Evolutionary conservation across 2,113 vertebrate species (phyloP).

Genomic region (Neodontobutis hainanensis): DNA sequence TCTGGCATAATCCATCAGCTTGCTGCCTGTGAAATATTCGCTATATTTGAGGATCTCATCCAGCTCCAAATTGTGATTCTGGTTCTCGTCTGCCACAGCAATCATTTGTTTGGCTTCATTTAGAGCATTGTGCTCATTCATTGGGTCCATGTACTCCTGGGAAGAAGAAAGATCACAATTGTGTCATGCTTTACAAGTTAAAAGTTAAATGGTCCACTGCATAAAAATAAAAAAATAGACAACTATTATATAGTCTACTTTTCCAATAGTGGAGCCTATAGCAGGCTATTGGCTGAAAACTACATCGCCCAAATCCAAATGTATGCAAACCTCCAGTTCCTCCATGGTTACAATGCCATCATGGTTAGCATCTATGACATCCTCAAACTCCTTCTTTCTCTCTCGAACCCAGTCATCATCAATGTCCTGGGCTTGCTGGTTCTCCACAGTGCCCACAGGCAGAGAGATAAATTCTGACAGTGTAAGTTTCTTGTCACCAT

Average conservation of each 20-base stretch:
- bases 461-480: slow-evolving; percentile 93
- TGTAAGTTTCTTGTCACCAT: slow-evolving; percentile 88
- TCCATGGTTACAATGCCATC: slow-evolving; percentile 92
- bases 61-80: slow-evolving; percentile 89
- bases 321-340: slow-evolving; percentile 86
- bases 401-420: slow-evolving; percentile 96
- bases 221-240: too few species aligned
- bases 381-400: slow-evolving; percentile 91
- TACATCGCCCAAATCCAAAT: too few species aligned
- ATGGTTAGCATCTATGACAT: slow-evolving; percentile 88
- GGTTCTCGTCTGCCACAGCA: slow-evolving; percentile 95
- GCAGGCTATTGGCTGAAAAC: too few species aligned
- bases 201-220: too few species aligned
- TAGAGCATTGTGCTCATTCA: slow-evolving; percentile 96
- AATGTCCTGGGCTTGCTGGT: slow-evolving; percentile 92
- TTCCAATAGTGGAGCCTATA: too few species aligned
- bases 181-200: not conserved
- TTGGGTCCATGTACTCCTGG: slow-evolving; percentile 98
- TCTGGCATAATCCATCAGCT: slow-evolving; percentile 96
- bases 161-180: not conserved
- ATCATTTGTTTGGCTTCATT: slow-evolving; percentile 99
- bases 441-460: slow-evolving; percentile 93
- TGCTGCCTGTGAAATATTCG: slow-evolving; percentile 98
- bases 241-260: too few species aligned
- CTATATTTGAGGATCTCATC: slow-evolving; percentile 97